A percentile compares a stretch with the other conserved stretches of the same genome.
phyloP scores from a whole-genome alignment of 2,113 vertebrate species.

The Shinisaurus crocodilurus region DNA sequence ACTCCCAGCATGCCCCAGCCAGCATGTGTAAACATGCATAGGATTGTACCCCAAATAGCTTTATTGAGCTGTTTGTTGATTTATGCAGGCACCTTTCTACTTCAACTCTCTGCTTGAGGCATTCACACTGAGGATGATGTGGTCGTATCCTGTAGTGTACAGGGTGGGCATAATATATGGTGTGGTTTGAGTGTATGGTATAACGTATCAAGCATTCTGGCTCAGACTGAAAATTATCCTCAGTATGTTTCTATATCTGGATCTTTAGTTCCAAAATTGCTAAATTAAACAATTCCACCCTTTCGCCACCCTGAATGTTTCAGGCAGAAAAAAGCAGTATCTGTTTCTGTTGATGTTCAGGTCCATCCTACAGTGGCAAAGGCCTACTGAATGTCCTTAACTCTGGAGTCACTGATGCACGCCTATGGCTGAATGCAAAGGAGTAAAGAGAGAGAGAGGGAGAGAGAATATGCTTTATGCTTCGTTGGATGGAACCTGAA shows the following conservation, averaged over 20 bases:
- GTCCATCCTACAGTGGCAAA: not conserved
- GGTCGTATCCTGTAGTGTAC: not conserved
- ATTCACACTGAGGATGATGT: not conserved
- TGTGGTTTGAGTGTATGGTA: not conserved
- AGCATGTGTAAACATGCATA: no score
- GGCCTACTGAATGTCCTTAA: not conserved
- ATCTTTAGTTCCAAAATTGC: not conserved
- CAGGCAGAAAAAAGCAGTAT: not conserved
- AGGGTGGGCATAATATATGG: not conserved
- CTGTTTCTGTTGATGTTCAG: not conserved
- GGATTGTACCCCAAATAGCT: not conserved
- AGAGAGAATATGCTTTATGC: not conserved
- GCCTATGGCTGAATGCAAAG: not conserved
- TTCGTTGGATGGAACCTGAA: not conserved
- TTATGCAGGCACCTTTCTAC: not conserved
- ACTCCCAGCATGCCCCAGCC: no score
- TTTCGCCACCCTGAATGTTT: not conserved
- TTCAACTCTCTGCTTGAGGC: not conserved
- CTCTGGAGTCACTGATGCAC: not conserved
- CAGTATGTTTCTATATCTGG: not conserved
- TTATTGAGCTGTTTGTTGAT: not conserved
- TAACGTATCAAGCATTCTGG: no score
- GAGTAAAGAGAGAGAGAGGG: no score
- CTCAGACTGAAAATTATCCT: not conserved
- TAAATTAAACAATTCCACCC: not conserved